Conservation (phyloP, 2,888 invertebrate genomes). For the Morpho deidamia region DNA sequence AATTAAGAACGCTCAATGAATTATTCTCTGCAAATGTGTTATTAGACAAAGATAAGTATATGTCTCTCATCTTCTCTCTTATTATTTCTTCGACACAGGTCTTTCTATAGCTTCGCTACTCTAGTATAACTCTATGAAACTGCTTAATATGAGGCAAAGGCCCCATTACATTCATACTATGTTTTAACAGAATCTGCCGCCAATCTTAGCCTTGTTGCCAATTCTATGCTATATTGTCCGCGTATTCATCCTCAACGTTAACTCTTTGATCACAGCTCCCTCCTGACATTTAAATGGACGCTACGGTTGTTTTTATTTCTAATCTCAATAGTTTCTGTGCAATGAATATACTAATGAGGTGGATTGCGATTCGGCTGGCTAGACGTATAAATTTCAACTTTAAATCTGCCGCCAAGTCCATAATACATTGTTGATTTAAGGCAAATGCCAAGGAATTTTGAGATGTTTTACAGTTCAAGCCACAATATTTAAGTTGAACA, state of each 20-base stretch:
- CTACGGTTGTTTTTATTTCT: constrained; percentile 13
- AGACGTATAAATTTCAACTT: constrained; percentile 17
- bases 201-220: neutral
- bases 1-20: too few species aligned
- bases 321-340: constrained; percentile 13
- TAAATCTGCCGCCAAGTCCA: constrained; percentile 12
- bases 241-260: neutral
- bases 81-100: too few species aligned
- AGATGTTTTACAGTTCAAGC: too few species aligned
- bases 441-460: neutral
- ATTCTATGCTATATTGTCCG: neutral
- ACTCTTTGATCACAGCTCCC: neutral
- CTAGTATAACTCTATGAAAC: too few species aligned
- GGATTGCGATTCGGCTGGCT: constrained; percentile 3
- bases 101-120: too few species aligned
- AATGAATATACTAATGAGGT: constrained; percentile 13
- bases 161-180: too few species aligned
- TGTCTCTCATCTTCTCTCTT: too few species aligned
- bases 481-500: too few species aligned
- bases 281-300: constrained; percentile 18
- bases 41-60: too few species aligned
- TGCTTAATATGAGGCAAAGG: too few species aligned
- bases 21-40: too few species aligned
- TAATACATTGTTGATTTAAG: neutral
- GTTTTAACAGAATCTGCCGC: constrained; percentile 3